Evolutionary conservation across 2,113 vertebrate genomes (phyloP), one percentile per base, ranked within the genome.

Genomic region (Atrichornis clamosus): DNA sequence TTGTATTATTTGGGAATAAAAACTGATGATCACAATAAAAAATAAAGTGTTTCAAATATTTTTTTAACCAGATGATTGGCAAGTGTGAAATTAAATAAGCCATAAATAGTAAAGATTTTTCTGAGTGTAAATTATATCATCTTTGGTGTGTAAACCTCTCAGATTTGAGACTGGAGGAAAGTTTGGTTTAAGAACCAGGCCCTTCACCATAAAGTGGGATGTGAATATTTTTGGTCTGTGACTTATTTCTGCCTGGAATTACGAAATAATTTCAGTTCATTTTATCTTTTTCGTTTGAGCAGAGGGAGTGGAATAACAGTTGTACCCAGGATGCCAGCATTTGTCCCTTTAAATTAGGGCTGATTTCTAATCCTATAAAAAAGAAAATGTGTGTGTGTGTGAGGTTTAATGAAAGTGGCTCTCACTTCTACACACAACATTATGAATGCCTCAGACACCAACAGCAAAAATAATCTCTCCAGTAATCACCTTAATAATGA

Each of bases 401-500:
- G 9, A 89, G 14, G 35, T 84, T 80, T 91, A 93, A 91, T 85
- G 63, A 90, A 96, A 90, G 88, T 37, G 9, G 21, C 42, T 83
- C 44, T 95, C 12, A 52, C 46, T 12, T 56, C 68, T 81, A 93
- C 78, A 86, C 63, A 84, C 26, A 74, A 14, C 11, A 47, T 90
- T 93, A 52, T 90, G 50, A 93, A 90, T 94, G 52, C 60, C 59
- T 90, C 63, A 93, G 69, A 88, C 68, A 74, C 39, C 46, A 91
- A 63, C 33, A 81, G 72, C 22, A 94, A 81, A 95, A 95, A 69
- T 90, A 93, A 96, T 96, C 79, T 95, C 68, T 60, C 1, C 13
- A 96, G 67, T 94, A 94, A 95, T 96, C 93, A 86, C 60, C 60
- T 85, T 90, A 93, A 93, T 94, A 94, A 95, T 70, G 68, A 88